Conservation (phyloP, 2,888 invertebrate species). For the Lamellibrachia satsuma region DNA sequence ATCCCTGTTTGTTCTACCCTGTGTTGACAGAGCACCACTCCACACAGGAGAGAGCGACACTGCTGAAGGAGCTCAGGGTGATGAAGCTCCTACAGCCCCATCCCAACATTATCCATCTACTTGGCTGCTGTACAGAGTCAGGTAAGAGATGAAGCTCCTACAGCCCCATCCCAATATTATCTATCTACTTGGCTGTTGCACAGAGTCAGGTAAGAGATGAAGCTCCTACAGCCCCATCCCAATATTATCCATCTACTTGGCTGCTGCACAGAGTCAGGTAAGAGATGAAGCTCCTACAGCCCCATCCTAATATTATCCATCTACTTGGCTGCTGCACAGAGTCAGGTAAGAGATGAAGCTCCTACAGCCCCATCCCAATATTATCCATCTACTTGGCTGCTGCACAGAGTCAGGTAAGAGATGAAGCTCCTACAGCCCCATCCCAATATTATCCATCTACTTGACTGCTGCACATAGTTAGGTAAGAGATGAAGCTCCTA, state of each 20-base stretch:
- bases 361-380: constrained; percentile 42
- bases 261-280: no score
- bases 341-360: constrained; percentile 37
- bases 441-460: constrained; percentile 40
- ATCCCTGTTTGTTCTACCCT: background rate
- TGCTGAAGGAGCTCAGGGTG: constrained; percentile 40
- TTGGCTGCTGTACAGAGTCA: constrained; percentile 40
- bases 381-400: constrained; percentile 41
- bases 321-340: constrained; percentile 42
- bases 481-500: constrained; percentile 38
- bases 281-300: constrained; percentile 19
- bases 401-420: constrained; percentile 35
- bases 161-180: constrained; percentile 43
- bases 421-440: constrained; percentile 41
- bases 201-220: constrained; percentile 37
- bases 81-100: constrained; percentile 44
- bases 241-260: constrained; percentile 34
- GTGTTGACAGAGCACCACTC: constrained; percentile 36
- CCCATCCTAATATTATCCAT: constrained; percentile 41
- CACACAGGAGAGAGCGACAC: constrained; percentile 35
- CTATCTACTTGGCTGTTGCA: constrained; percentile 40
- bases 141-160: constrained; percentile 42
- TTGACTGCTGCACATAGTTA: constrained; percentile 40
- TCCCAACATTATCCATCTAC: constrained; percentile 41
- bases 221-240: constrained; percentile 40